Percentiles rank a stretch among this genome's conserved stretches.
These are phyloP conservation scores for Drosophila rellima DNA, from an alignment of 2,888 invertebrate genomes.

Conservation along the genomic window DNA sequence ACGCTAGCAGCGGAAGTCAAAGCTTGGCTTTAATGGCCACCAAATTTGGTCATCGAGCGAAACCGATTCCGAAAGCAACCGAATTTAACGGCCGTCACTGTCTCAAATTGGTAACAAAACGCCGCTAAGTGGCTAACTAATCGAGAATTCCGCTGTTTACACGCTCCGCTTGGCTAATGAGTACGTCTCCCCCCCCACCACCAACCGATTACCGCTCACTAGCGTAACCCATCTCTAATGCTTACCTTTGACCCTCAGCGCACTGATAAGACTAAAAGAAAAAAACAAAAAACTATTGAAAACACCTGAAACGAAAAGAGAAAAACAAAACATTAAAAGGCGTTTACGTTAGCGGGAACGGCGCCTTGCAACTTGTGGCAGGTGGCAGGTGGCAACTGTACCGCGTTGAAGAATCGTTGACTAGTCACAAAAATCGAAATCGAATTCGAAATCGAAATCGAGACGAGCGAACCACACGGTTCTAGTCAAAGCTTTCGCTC, in stretches of 20 bases:
- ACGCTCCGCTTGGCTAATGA: constrained; percentile 78
- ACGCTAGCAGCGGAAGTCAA: constrained; percentile 65
- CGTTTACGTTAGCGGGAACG: constrained; percentile 1
- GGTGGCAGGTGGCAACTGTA: constrained; percentile 53
- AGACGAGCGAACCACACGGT: constrained; percentile 8
- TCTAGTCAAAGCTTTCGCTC: constrained; percentile 55
- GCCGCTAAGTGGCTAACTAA: constrained; percentile 75
- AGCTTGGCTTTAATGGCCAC: constrained; percentile 73
- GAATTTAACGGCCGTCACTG: constrained; percentile 29
- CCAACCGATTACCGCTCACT: not conserved
- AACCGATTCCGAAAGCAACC: constrained; percentile 49
- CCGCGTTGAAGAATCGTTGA: not conserved
- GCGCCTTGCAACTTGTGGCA: constrained; percentile 14
- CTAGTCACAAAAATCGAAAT: constrained; percentile 19
- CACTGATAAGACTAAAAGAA: constrained; percentile 2
- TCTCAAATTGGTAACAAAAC: constrained; percentile 63
- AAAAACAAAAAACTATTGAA: not conserved
- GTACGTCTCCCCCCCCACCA: constrained; percentile 4
- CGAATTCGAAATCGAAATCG: constrained; percentile 8
- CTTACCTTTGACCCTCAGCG: constrained; percentile 21
- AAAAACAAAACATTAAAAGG: not conserved
- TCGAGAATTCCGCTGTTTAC: constrained; percentile 72
- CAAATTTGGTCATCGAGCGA: constrained; percentile 67
- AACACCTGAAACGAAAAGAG: not conserved
- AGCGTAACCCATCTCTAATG: not conserved